phyloP scores from a whole-genome alignment of 2,797 vertebrate species.

The Helicolenus hilgendorfi region DNA sequence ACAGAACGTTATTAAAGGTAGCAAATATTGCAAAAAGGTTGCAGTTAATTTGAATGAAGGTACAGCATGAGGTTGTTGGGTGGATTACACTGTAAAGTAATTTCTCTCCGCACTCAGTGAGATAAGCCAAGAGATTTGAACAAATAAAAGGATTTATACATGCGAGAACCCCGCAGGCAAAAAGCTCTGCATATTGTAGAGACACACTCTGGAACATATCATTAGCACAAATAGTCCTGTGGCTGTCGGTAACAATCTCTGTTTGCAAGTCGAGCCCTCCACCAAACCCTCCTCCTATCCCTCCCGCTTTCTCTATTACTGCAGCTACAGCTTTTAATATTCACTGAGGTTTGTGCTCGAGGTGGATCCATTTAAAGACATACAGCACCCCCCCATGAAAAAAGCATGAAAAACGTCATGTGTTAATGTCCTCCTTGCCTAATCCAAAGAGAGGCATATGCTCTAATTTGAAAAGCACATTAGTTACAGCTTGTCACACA shows the following conservation, averaged over 20 bases:
- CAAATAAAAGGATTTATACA: constrained; percentile 79
- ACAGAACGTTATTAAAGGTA: background rate
- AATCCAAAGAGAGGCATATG: constrained; percentile 76
- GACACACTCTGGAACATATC: constrained; percentile 81
- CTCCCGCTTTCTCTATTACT: constrained; percentile 40
- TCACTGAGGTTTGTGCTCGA: constrained; percentile 68
- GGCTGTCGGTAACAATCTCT: constrained; percentile 83
- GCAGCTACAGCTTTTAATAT: constrained; percentile 78
- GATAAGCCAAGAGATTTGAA: constrained; percentile 78
- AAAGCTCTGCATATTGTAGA: constrained; percentile 73
- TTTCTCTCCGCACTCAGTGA: constrained; percentile 55
- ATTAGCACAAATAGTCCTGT: constrained; percentile 87
- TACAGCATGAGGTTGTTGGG: constrained; percentile 4
- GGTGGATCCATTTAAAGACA: constrained; percentile 73
- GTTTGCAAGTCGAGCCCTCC: constrained; percentile 72
- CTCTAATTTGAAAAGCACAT: constrained; percentile 83
- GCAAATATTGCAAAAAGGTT: constrained; percentile 16
- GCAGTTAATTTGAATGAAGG: constrained; percentile 57
- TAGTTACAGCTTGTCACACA: constrained; percentile 84
- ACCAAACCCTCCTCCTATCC: constrained; percentile 52
- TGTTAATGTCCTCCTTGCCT: constrained; percentile 73
- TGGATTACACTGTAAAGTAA: constrained; percentile 42
- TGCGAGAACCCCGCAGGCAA: constrained; percentile 60
- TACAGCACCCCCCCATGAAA: constrained; percentile 22
- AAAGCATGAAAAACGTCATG: constrained; percentile 64